Base-by-base conservation (phyloP, 2,797 vertebrate species). In the Simalia tracyae region DNA sequence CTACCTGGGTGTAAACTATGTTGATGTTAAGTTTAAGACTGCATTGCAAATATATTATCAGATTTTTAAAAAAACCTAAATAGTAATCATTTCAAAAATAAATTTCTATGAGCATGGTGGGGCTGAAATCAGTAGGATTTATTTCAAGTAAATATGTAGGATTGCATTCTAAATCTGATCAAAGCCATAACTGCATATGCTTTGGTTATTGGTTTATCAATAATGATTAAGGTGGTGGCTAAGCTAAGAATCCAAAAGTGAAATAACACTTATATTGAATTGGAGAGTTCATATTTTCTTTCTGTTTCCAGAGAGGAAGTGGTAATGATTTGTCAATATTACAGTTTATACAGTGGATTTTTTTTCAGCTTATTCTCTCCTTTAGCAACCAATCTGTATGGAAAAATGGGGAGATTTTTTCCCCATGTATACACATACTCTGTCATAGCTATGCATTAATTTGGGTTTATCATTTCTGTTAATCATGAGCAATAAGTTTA, bases 171-270 rank as follows among this genome's bases (percentile, higher is more conserved):
- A 90, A 50, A 61, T 36, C 22, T 14, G 28, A 17, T 19, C 81
- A 90, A 81, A 90, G 2, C 26, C 85, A 84, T 64, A 24, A 76
- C 31, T 57, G 17, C 54, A 87, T 56, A 42, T n/a, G 63, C 3
- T 42, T 64, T 36, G 50, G 63, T 90, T 90, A 50, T n/a, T 92
- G 56, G 57, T 92, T 92, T 63, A 63, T 92, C n/a, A 86, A 81
- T 90, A 46, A 61, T 60, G 42, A 54, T 90, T 90, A 90, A 63
- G 54, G 26, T 42, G 50, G 26, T 66, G 46, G 31, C 85, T 90
- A 86, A 86, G 68, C 66, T 84, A 15, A 57, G 59, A 59, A 81
- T 50, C 50, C 87, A 60, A 92, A 90, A 90, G 6, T 2, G n/a
- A 19, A 81, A 59, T 87, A 42, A 90, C 59, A 89, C 19, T 36